Percentiles rank a stretch among this genome's conserved stretches.
These are phyloP conservation scores for Halcyon badia DNA, from an alignment of 2,797 vertebrate genomes.

Conservation along the genomic window DNA sequence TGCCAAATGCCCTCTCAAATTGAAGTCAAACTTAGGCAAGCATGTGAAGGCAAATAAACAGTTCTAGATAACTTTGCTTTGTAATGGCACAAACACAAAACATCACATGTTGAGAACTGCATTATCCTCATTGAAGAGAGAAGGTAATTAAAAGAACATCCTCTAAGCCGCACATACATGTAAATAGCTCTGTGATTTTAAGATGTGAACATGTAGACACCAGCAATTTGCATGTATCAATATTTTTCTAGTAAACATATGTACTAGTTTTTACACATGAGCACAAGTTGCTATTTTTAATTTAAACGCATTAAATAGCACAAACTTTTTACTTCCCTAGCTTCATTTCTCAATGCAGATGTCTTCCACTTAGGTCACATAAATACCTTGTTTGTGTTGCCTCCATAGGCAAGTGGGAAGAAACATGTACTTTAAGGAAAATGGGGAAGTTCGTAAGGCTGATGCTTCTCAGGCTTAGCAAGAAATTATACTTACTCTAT, in stretches of 20 bases:
- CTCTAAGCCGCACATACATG: background rate
- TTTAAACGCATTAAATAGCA: background rate
- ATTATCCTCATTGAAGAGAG: background rate
- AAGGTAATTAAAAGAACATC: background rate
- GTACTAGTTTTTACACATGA: background rate
- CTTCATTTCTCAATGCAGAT: background rate
- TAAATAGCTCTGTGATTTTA: background rate
- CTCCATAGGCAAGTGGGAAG: background rate
- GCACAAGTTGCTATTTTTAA: background rate
- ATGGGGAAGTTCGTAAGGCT: background rate
- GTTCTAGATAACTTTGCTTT: background rate
- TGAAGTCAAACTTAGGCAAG: background rate
- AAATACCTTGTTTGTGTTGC: background rate
- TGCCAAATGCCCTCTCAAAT: background rate
- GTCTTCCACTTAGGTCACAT: background rate
- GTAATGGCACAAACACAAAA: background rate
- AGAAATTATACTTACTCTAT: slow-evolving; percentile 6
- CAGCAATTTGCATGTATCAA: background rate
- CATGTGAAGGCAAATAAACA: background rate
- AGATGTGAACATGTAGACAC: accelerated
- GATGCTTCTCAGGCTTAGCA: background rate
- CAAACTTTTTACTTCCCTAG: background rate
- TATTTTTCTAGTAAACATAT: background rate
- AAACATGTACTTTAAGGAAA: background rate
- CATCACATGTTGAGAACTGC: background rate